These are phyloP conservation scores for Argyrosomus japonicus DNA, from an alignment of 2,113 vertebrate genomes.

Conservation along the genomic window DNA sequence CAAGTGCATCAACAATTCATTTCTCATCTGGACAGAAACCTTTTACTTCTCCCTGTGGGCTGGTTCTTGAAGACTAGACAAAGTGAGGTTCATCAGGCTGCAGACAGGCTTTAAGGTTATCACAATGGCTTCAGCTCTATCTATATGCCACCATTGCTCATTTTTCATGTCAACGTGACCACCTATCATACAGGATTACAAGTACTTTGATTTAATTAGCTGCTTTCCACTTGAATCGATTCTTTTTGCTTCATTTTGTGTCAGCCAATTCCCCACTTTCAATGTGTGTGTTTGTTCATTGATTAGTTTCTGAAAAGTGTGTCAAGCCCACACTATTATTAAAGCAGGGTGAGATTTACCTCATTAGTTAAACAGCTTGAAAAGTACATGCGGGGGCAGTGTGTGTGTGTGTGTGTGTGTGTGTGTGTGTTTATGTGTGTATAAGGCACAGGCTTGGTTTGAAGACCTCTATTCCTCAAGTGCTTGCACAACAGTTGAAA, in stretches of 20 bases:
- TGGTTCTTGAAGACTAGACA: neutral
- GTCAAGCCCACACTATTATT: constrained; percentile 22
- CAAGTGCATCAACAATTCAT: neutral
- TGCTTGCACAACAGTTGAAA: neutral
- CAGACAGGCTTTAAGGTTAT: constrained; percentile 1
- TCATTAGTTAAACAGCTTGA: constrained; percentile 38
- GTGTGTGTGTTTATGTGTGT: neutral
- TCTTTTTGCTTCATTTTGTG: neutral
- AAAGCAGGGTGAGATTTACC: constrained; percentile 15
- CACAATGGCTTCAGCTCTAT: too few species aligned
- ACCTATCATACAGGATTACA: neutral
- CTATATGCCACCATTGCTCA: neutral
- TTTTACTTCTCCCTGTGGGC: neutral
- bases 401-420: too few species aligned
- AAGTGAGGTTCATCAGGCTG: neutral
- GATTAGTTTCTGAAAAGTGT: constrained; percentile 5
- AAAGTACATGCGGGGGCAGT: constrained; percentile 8
- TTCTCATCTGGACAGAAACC: neutral
- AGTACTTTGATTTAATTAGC: neutral
- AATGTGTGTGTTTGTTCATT: constrained; percentile 6
- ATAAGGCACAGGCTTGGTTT: neutral
- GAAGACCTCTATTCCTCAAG: neutral
- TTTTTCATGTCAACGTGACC: neutral
- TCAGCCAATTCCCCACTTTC: neutral
- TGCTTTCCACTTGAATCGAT: neutral